Evolutionary conservation across 2,797 vertebrate genomes (phyloP).

Genomic region (Borostomias antarcticus): DNA sequence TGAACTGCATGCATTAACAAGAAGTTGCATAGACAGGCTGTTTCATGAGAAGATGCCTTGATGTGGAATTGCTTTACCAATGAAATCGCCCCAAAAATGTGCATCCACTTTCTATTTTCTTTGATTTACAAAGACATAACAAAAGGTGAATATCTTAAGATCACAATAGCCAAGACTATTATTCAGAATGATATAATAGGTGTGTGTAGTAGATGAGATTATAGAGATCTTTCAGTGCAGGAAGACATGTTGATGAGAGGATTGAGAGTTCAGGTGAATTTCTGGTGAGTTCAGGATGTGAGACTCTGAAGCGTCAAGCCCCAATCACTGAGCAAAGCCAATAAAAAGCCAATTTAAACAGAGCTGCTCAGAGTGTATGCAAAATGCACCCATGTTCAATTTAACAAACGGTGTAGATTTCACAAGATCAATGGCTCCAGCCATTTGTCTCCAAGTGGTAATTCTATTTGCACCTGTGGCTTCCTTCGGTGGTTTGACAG

Average conservation of each 20-base stretch:
- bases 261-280: slow-evolving; percentile 8
- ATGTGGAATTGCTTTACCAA: slow-evolving; percentile 29
- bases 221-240: background rate
- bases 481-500: slow-evolving; percentile 43
- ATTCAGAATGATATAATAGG: background rate
- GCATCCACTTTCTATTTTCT: slow-evolving; percentile 41
- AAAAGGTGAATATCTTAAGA: slow-evolving; percentile 15
- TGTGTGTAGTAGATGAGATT: too few species aligned
- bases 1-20: slow-evolving; percentile 20
- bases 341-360: slow-evolving; percentile 55
- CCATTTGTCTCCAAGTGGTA: slow-evolving; percentile 48
- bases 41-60: slow-evolving; percentile 44
- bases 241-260: background rate
- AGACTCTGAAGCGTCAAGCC: slow-evolving; percentile 40
- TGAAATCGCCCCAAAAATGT: slow-evolving; percentile 27
- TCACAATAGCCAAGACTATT: slow-evolving; percentile 4
- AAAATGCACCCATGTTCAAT: slow-evolving; percentile 69
- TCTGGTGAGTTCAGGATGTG: background rate
- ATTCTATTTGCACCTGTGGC: slow-evolving; percentile 59
- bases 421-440: slow-evolving; percentile 63
- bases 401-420: slow-evolving; percentile 60
- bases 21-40: background rate
- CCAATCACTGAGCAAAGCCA: slow-evolving; percentile 42
- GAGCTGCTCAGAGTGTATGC: slow-evolving; percentile 53
- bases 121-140: slow-evolving; percentile 27